These are phyloP conservation scores for Agrotis clavis DNA, from an alignment of 2,888 invertebrate genomes.

Conservation along the genomic window DNA sequence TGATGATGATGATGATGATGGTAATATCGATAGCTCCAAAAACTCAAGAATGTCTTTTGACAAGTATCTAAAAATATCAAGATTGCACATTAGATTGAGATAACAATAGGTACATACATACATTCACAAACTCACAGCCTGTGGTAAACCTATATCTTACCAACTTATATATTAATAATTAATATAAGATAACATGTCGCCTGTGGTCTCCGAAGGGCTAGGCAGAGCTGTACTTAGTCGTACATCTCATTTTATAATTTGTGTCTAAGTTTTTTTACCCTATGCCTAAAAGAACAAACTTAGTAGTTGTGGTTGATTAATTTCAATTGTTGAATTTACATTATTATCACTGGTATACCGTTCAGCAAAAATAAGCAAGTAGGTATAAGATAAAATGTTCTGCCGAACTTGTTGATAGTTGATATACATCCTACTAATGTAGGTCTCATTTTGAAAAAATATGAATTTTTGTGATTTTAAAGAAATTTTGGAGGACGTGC, in stretches of 20 bases:
- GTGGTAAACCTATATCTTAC: constrained; percentile 11
- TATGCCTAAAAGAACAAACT: too few relatives aligned
- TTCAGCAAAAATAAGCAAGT: constrained; percentile 2
- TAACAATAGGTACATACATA: neutral
- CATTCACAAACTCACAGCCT: constrained; percentile 36
- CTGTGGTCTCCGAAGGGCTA: too few relatives aligned
- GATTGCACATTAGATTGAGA: constrained; percentile 33
- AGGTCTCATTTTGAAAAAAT: neutral
- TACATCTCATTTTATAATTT: too few relatives aligned
- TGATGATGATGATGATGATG: too few relatives aligned
- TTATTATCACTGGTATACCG: neutral
- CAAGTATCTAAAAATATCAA: neutral
- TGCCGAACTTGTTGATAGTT: neutral
- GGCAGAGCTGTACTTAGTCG: too few relatives aligned
- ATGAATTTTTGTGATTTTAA: neutral
- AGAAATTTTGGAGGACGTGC: neutral
- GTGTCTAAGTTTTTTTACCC: too few relatives aligned
- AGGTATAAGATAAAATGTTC: constrained; percentile 19
- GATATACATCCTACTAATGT: neutral
- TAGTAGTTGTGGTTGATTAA: neutral
- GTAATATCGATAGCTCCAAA: neutral
- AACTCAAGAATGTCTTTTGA: neutral
- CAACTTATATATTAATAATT: neutral
- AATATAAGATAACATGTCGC: too few relatives aligned
- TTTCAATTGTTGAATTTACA: constrained; percentile 2